Evolutionary conservation across 2,113 vertebrate genomes (phyloP).

Genomic region (Symphodus melops): DNA sequence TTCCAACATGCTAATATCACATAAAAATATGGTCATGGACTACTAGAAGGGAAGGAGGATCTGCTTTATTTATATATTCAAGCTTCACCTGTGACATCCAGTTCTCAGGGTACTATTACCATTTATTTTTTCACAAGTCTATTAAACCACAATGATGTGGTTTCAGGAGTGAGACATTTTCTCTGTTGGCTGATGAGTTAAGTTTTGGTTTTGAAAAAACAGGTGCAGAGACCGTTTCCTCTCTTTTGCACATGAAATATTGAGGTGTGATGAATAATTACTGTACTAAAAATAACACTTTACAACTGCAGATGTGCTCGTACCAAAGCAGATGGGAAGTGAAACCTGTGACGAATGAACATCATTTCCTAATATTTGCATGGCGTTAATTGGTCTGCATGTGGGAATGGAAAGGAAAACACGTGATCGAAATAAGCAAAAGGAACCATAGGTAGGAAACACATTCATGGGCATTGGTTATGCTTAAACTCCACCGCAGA

Average conservation of each 20-base stretch:
- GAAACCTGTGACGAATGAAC: background rate
- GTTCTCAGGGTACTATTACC: background rate
- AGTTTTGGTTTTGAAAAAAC: background rate
- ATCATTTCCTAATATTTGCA: background rate
- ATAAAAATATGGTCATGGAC: background rate
- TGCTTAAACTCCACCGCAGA: background rate
- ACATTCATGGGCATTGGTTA: background rate
- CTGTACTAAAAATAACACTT: background rate
- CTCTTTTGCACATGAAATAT: background rate
- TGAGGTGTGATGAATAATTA: conserved; percentile 41
- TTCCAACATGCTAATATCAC: background rate
- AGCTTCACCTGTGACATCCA: background rate
- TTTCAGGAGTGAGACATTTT: conserved; percentile 15
- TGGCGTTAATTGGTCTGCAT: background rate
- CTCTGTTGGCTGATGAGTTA: background rate
- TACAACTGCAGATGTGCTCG: background rate
- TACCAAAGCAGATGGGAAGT: background rate
- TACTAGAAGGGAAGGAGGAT: background rate
- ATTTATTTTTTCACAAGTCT: background rate
- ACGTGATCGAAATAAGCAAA: background rate
- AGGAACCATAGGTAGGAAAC: conserved; percentile 9
- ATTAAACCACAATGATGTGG: conserved; percentile 8
- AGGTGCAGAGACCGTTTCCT: background rate
- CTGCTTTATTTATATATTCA: background rate
- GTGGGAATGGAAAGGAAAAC: conserved; percentile 4